These are phyloP conservation scores for Meloe dianella DNA, from an alignment of 2,888 invertebrate genomes.

Conservation along the genomic window DNA sequence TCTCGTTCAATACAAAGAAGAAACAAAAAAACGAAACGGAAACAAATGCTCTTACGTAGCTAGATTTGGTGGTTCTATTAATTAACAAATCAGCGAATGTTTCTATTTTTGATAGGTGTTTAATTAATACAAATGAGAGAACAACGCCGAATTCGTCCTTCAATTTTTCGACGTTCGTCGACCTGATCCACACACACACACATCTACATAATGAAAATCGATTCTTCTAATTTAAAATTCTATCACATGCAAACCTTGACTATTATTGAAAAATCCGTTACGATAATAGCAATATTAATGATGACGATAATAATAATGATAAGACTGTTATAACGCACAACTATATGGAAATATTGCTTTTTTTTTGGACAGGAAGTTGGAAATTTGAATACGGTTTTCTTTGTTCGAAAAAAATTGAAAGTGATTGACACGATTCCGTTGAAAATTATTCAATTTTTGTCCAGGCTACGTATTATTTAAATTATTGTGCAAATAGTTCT, in stretches of 20 bases:
- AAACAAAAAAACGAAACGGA: not conserved
- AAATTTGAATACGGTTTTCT: not conserved
- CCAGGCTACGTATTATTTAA: too few relatives aligned
- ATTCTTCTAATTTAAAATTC: constrained; percentile 11
- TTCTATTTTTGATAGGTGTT: not conserved
- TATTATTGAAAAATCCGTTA: constrained; percentile 16
- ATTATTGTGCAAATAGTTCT: not conserved
- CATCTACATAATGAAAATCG: not conserved
- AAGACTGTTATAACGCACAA: not conserved
- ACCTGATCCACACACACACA: not conserved
- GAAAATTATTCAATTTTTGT: not conserved
- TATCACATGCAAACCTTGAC: constrained; percentile 15
- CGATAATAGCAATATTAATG: not conserved
- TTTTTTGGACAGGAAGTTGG: not conserved
- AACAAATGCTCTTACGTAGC: too few relatives aligned
- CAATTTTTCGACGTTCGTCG: constrained; percentile 16
- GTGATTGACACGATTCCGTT: constrained; percentile 3
- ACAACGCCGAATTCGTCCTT: constrained; percentile 6
- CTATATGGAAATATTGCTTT: not conserved
- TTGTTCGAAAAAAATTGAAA: constrained; percentile 1
- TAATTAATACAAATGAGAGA: not conserved
- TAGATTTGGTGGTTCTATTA: not conserved
- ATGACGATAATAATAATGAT: not conserved
- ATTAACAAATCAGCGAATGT: not conserved
- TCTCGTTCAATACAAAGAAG: not conserved